phyloP scores from a whole-genome alignment of 2,113 vertebrate genomes.

The Erinaceus europaeus region DNA sequence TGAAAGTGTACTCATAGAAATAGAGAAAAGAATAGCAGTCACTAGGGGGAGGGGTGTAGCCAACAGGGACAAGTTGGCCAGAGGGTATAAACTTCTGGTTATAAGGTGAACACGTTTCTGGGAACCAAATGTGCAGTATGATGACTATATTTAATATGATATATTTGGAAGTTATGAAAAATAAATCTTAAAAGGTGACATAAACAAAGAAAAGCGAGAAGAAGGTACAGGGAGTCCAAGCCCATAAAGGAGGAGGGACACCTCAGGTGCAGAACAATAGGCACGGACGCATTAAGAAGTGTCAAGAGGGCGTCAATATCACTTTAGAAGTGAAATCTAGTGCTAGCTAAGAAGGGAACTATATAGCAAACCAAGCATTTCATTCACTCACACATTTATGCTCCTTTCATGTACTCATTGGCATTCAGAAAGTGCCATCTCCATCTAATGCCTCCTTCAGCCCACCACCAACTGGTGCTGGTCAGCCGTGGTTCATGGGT shows the following conservation, averaged over 20 bases:
- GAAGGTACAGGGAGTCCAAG: neutral
- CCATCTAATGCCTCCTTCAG: too few relatives aligned
- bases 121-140: neutral
- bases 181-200: too few relatives aligned
- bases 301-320: neutral
- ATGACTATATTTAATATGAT: neutral
- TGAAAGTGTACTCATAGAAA: neutral
- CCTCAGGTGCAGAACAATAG: neutral
- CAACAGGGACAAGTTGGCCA: neutral
- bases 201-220: neutral
- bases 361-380: neutral
- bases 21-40: neutral
- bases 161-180: too few relatives aligned
- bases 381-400: neutral
- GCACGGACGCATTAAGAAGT: neutral
- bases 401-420: neutral
- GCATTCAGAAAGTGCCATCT: too few relatives aligned
- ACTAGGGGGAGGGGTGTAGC: neutral
- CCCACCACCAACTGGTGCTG: neutral
- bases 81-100: neutral
- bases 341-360: neutral
- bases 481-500: neutral
- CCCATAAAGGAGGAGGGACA: neutral
- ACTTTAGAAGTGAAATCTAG: neutral
- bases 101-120: neutral